Evolutionary conservation across 2,888 invertebrate species (phyloP).

Genomic region (Nomada fabriciana): DNA sequence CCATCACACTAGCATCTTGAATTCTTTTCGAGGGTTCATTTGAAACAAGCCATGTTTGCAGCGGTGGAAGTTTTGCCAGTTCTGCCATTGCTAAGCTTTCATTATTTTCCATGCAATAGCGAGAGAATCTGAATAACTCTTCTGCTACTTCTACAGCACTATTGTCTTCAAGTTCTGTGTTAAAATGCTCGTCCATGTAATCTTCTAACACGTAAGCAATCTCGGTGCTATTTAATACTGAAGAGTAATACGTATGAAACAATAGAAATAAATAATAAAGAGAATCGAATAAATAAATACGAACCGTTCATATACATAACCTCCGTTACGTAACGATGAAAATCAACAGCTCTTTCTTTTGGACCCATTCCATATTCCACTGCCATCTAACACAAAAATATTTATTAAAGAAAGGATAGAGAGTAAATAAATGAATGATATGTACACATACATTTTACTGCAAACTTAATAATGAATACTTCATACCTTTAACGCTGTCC

Average conservation of each 20-base stretch:
- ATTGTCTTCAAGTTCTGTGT: slow-evolving; percentile 78
- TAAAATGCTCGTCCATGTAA: slow-evolving; percentile 78
- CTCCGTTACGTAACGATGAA: slow-evolving; percentile 77
- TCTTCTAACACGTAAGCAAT: slow-evolving; percentile 78
- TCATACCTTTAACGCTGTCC: slow-evolving; percentile 79
- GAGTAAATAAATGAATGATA: not conserved
- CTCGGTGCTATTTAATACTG: slow-evolving; percentile 72
- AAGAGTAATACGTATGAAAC: slow-evolving; percentile 19
- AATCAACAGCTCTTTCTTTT: slow-evolving; percentile 73
- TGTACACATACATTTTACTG: not conserved
- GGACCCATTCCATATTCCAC: slow-evolving; percentile 81
- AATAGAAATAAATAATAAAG: not conserved
- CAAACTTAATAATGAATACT: not conserved
- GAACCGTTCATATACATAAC: slow-evolving; percentile 79
- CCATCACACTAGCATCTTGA: not conserved
- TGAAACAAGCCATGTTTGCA: slow-evolving; percentile 76
- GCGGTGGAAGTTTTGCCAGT: slow-evolving; percentile 74
- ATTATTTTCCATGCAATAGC: slow-evolving; percentile 71
- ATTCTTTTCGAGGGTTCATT: slow-evolving; percentile 34
- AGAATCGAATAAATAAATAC: slow-evolving; percentile 19
- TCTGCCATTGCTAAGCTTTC: slow-evolving; percentile 67
- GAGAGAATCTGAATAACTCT: slow-evolving; percentile 77
- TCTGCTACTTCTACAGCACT: slow-evolving; percentile 79
- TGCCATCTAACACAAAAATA: slow-evolving; percentile 71
- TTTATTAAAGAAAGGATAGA: not conserved